phyloP scores from a whole-genome alignment of 2,797 vertebrate genomes.

The Garrulus glandarius region DNA sequence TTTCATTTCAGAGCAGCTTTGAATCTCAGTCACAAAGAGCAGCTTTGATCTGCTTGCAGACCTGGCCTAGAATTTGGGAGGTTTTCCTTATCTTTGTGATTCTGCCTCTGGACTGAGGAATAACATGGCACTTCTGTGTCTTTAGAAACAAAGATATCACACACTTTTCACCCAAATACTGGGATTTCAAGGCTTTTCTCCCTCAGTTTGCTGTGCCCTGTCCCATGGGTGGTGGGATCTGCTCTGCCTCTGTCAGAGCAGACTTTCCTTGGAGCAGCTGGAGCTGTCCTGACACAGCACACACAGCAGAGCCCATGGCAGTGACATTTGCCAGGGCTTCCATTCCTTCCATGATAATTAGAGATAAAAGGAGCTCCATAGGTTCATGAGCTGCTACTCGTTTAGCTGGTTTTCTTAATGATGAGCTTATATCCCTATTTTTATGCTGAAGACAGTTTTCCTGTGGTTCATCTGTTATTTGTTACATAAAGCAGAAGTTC shows the following conservation, averaged over 20 bases:
- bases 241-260: neutral
- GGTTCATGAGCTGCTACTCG: neutral
- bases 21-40: neutral
- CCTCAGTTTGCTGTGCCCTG: neutral
- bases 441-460: neutral
- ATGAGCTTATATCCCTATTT: neutral
- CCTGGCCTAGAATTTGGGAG: neutral
- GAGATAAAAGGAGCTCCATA: slow-evolving; percentile 6
- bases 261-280: neutral
- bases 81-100: neutral
- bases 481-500: slow-evolving; percentile 21
- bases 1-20: neutral
- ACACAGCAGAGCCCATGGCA: neutral
- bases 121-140: neutral
- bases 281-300: neutral
- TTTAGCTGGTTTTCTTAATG: neutral
- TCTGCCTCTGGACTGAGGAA: neutral
- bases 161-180: neutral
- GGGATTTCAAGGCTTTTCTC: neutral
- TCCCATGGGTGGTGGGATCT: neutral
- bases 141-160: neutral
- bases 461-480: neutral
- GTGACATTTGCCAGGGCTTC: slow-evolving; percentile 16
- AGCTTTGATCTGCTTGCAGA: neutral
- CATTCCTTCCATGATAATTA: neutral